phyloP scores from a whole-genome alignment of 2,797 vertebrate species.

The Gymnodraco acuticeps region DNA sequence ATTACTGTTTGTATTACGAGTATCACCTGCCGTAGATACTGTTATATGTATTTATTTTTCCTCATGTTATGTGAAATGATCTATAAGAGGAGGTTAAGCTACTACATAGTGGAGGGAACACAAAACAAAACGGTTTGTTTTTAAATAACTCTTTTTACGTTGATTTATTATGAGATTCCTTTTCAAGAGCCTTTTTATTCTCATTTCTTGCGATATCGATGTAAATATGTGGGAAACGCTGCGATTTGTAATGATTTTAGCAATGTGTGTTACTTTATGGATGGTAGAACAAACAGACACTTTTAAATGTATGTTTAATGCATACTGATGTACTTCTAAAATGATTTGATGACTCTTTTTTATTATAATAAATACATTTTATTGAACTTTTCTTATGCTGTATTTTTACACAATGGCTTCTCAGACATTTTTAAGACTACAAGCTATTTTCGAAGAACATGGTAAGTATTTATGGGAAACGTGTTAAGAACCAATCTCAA shows the following conservation, averaged over 20 bases:
- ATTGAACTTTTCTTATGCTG: constrained; percentile 28
- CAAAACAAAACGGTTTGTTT: background rate
- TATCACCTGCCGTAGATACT: background rate
- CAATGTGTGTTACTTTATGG: background rate
- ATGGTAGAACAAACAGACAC: constrained; percentile 15
- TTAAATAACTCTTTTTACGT: background rate
- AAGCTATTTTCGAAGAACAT: too few species aligned
- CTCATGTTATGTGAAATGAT: constrained; percentile 4
- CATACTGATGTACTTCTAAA: constrained; percentile 34
- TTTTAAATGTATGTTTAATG: constrained; percentile 14
- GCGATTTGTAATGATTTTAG: constrained; percentile 26
- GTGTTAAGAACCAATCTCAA: background rate
- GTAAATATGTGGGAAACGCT: constrained; percentile 62
- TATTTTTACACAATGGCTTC: constrained; percentile 10
- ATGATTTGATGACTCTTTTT: constrained; percentile 40
- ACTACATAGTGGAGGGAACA: background rate
- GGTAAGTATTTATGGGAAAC: too few species aligned
- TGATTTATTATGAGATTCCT: background rate
- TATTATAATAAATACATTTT: constrained; percentile 62
- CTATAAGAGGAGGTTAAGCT: background rate
- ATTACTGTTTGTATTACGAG: constrained; percentile 35
- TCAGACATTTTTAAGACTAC: constrained; percentile 1
- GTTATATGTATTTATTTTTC: constrained; percentile 61
- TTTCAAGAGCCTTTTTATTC: constrained; percentile 25
- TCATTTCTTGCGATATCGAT: constrained; percentile 19